Conservation (phyloP, 1,140 invertebrate genomes). For the Polyergus mexicanus region DNA sequence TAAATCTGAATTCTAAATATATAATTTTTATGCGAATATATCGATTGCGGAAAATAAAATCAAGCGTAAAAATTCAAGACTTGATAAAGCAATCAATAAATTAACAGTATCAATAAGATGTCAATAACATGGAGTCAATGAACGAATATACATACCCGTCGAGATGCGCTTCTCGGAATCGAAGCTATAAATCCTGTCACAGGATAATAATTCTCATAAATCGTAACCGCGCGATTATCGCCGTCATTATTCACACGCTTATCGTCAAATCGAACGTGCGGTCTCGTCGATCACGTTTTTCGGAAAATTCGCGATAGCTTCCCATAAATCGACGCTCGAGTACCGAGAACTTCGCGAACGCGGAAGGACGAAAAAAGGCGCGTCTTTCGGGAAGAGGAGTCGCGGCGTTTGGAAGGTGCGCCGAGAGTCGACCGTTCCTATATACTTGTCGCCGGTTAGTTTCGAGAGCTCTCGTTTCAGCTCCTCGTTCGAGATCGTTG, state of each 20-base stretch:
- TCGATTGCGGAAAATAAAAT: not conserved
- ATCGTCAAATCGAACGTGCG: no score
- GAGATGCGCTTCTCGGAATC: constrained; percentile 2
- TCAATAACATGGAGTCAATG: constrained; percentile 39
- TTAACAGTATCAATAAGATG: not conserved
- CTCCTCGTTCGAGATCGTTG: not conserved
- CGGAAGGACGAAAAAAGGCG: no score
- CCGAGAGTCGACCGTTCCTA: not conserved
- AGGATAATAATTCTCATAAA: constrained; percentile 8
- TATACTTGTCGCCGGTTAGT: not conserved
- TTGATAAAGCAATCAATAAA: not conserved
- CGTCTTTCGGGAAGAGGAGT: not conserved
- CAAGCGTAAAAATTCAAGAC: not conserved
- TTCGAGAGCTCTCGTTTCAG: not conserved
- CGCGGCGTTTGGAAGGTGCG: not conserved
- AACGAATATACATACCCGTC: constrained; percentile 33
- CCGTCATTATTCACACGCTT: constrained; percentile 9
- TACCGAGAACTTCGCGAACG: not conserved
- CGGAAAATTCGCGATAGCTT: not conserved
- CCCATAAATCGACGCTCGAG: not conserved
- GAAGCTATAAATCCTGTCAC: not conserved
- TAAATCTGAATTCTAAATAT: not conserved
- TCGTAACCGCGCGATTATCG: constrained; percentile 4
- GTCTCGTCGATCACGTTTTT: not conserved
- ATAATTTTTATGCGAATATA: not conserved